Evolutionary conservation across 2,888 invertebrate genomes (phyloP), one percentile per base, ranked within the genome.

Genomic region (Biston betularia): DNA sequence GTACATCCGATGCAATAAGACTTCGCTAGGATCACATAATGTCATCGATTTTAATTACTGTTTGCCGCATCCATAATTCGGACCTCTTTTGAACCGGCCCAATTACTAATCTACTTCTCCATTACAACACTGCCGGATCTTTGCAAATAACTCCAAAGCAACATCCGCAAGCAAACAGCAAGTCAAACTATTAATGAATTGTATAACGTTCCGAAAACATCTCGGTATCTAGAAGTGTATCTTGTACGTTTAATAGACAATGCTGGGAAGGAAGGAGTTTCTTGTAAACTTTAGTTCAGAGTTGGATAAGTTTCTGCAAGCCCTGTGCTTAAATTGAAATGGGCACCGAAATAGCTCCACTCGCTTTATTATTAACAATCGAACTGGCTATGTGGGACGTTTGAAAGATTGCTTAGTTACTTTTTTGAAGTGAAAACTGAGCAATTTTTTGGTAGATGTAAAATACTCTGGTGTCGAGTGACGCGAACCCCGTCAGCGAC

Each of bases 171-270:
- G 34, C 59, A 77, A 70, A 68, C 69, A 61, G 50, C 57, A 68
- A 78, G 77, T 76, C 73, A 79, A 79, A 76, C 76, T 76, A 78
- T 79, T 81, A 81, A 79, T 79, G 79, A 75, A 77, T 80, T 79
- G 80, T 82, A 77, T 77, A 79, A 76, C 79, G 72, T 75, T 75
- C 75, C 76, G 78, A 81, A 83, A 86, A 83, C 85, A 82, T 84
- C 82, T 83, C 79, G 73, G 79, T 82, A 83, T 83, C 81, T 80
- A 77, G 78, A 78, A 85, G 84, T 85, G 85, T 87, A 86, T 86
- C 86, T 89, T 86, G 86, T 84, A 88, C 88, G 90, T 90, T 90
- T 89, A 90, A 90, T 90, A 90, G 90, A 91, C 90, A 91, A 87
- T 87, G 82, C 84, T 82, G 78, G 75, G 81, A 83, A 86, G 84